Base-by-base conservation (phyloP, 1,140 invertebrate species). In the Mya arenaria region DNA sequence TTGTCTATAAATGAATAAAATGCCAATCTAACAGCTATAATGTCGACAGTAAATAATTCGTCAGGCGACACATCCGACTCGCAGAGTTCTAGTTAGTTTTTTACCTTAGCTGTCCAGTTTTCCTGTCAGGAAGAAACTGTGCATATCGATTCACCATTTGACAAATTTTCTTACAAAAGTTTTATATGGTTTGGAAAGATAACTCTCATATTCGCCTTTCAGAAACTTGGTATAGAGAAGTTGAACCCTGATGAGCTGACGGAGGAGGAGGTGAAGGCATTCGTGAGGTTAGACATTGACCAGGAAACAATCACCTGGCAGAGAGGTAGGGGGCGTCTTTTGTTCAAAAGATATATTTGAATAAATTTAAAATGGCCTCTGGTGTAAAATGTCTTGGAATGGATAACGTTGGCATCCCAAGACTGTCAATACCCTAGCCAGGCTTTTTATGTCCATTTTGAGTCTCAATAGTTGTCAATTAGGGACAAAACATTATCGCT, bases 261-360 rank as follows among this genome's bases (percentile, higher is more conserved):
- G 1, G 90, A 93, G 8, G 96, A 98, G 73, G 98, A 99, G 93
- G 95, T 95, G 34, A 93, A 90, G 5, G 94, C 92, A 86, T 99
- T 99, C 93, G 95, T 96, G 0, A 94, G 98, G 80, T 94, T 99
- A 3, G 95, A 99, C 92, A 98, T 99, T 83, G 97, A 99, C 94
- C 95, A 96, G 1, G 92, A 94, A 0, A 97, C 97, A 23, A 96
- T 99, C 69, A 96, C 97, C 77, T 99, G 98, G 97, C 96, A 97
- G 74, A 95, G 99, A 95, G 97, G 97, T 97, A 92, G 89, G 77
- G n/a, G 17, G n/a, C 30, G 19, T 37, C 39, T 36, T 62, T 17
- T 8, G 28, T 10, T 55, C 36, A n/a, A 10, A 19, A 15, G 28
- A n/a, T 30, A 63, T n/a, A 36, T 48, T 4, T 63, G n/a, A 15